A percentile compares a stretch with the other conserved stretches of the same genome.
Evolutionary conservation across 2,888 invertebrate species (phyloP).

Genomic region (Selenia dentaria): DNA sequence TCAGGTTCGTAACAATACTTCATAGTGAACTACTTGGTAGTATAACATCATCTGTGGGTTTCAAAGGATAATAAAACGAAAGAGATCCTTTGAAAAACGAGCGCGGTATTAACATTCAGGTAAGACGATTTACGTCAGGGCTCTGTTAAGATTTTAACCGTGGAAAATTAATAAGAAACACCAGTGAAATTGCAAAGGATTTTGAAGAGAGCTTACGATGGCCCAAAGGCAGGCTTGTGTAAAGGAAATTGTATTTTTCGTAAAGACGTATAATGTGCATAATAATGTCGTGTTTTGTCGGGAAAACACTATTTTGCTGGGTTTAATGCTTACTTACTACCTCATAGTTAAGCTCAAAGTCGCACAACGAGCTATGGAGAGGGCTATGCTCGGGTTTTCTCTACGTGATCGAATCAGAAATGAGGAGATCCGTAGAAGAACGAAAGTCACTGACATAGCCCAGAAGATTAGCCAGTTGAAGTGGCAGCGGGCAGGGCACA

Average conservation of each 20-base stretch:
- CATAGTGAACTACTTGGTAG: not conserved
- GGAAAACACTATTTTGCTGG: not conserved
- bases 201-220: slow-evolving; percentile 15
- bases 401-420: too few species aligned
- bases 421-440: too few species aligned
- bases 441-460: too few species aligned
- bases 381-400: too few species aligned
- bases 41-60: slow-evolving; percentile 7
- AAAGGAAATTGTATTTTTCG: slow-evolving; percentile 23
- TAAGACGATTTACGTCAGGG: slow-evolving; percentile 40
- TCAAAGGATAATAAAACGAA: slow-evolving; percentile 37
- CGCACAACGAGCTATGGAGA: too few species aligned
- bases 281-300: slow-evolving; percentile 4
- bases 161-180: slow-evolving; percentile 32
- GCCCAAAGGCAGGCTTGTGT: not conserved
- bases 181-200: slow-evolving; percentile 18
- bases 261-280: not conserved
- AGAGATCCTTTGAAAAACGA: slow-evolving; percentile 40
- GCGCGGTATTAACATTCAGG: slow-evolving; percentile 35
- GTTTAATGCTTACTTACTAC: not conserved
- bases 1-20: slow-evolving; percentile 36
- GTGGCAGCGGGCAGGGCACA: too few species aligned
- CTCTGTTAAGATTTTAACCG: slow-evolving; percentile 25
- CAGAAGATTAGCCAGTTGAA: too few species aligned
- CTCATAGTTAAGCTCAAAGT: too few species aligned